Evolutionary conservation across 2,888 invertebrate genomes (phyloP).

Genomic region (Brenthis ino): DNA sequence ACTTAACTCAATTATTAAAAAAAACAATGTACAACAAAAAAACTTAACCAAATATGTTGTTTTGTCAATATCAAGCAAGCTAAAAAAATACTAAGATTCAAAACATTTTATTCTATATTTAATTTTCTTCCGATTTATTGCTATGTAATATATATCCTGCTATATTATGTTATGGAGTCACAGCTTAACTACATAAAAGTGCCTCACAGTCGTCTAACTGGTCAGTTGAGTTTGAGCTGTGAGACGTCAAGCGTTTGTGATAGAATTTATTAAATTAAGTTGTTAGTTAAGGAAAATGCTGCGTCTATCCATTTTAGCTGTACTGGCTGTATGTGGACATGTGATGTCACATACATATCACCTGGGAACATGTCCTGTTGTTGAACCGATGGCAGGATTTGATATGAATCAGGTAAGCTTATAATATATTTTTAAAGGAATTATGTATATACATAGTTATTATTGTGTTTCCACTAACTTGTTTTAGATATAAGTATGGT

Average conservation of each 20-base stretch:
- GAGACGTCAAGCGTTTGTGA: slow-evolving; percentile 10
- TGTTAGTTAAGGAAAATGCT: slow-evolving; percentile 47
- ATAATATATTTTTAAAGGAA: slow-evolving; percentile 8
- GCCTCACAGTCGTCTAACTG: slow-evolving; percentile 31
- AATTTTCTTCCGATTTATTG: too few species aligned
- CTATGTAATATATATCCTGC: not conserved
- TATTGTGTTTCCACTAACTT: not conserved
- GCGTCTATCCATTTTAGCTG: slow-evolving; percentile 48
- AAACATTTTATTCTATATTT: too few species aligned
- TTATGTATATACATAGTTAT: not conserved
- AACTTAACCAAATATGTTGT: too few species aligned
- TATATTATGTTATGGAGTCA: not conserved
- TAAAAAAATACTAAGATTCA: too few species aligned
- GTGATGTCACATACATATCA: slow-evolving; percentile 85
- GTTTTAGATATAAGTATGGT: not conserved
- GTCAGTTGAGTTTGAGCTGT: slow-evolving; percentile 34
- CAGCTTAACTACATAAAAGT: slow-evolving; percentile 32
- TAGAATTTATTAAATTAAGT: slow-evolving; percentile 6
- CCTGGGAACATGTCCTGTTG: slow-evolving; percentile 87
- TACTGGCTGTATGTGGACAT: slow-evolving; percentile 58
- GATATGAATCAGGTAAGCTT: slow-evolving; percentile 86
- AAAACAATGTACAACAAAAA: too few species aligned
- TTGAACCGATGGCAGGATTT: slow-evolving; percentile 88
- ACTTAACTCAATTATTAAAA: too few species aligned
- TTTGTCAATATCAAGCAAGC: too few species aligned